phyloP scores from a whole-genome alignment of 2,888 invertebrate species.

The Erebia aethiops region DNA sequence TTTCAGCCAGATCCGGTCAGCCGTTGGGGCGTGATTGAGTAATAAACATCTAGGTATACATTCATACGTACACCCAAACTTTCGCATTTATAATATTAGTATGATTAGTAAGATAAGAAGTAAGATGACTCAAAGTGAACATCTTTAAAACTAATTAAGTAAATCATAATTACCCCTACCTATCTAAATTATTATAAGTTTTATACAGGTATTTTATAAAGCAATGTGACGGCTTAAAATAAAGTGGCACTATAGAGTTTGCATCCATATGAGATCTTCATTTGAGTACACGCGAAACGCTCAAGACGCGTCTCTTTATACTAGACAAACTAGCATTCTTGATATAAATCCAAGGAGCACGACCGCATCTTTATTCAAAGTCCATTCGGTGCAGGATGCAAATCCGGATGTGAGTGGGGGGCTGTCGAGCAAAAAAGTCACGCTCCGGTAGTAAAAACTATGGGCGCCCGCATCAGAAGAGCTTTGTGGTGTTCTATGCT shows the following conservation, averaged over 20 bases:
- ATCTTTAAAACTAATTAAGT: no score
- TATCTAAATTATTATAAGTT: neutral
- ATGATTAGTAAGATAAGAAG: no score
- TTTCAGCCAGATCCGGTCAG: no score
- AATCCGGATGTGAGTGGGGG: constrained; percentile 49
- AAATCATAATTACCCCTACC: no score
- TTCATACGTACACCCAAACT: no score
- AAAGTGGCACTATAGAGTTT: constrained; percentile 22
- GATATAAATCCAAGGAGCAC: constrained; percentile 44
- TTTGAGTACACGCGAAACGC: constrained; percentile 25
- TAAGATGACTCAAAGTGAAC: no score
- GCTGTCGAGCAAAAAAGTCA: constrained; percentile 61
- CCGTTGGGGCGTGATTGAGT: no score
- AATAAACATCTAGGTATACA: no score
- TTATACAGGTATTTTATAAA: no score
- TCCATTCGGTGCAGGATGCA: constrained; percentile 54
- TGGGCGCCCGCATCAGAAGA: constrained; percentile 43
- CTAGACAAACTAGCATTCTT: constrained; percentile 38
- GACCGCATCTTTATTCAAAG: constrained; percentile 54
- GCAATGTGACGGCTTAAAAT: constrained; percentile 16
- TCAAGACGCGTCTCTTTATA: constrained; percentile 23
- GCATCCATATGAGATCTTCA: constrained; percentile 12
- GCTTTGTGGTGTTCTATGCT: constrained; percentile 40
- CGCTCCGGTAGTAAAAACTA: constrained; percentile 61
- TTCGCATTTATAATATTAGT: no score